A percentile compares a stretch with the other conserved stretches of the same genome.
Conservation (phyloP, 2,888 invertebrate species). For the Meteorus cinctellus region DNA sequence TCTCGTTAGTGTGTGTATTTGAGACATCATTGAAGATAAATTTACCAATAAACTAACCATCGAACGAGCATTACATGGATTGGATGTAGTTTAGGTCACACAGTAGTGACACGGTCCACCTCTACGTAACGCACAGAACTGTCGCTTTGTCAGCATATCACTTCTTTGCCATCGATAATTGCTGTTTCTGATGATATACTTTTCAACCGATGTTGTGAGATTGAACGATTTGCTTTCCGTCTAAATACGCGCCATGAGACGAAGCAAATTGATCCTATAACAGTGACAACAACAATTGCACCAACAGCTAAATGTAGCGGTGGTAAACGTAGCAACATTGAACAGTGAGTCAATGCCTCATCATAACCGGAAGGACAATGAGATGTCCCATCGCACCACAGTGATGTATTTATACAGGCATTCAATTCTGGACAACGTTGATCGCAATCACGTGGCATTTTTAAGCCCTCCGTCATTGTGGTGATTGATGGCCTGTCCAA, state of each 20-base stretch:
- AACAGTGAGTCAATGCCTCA: constrained; percentile 86
- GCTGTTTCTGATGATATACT: constrained; percentile 88
- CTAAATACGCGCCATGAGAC: constrained; percentile 75
- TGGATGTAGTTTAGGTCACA: constrained; percentile 79
- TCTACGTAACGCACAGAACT: constrained; percentile 95
- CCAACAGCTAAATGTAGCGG: constrained; percentile 80
- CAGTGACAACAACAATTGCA: constrained; percentile 71
- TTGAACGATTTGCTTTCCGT: constrained; percentile 82
- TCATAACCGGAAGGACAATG: constrained; percentile 77
- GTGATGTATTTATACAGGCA: constrained; percentile 71
- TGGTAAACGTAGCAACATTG: constrained; percentile 84
- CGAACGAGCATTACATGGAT: constrained; percentile 31
- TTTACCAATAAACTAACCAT: constrained; percentile 5
- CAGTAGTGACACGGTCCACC: constrained; percentile 91
- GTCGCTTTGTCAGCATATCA: constrained; percentile 97
- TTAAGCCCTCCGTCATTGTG: constrained; percentile 75
- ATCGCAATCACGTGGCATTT: constrained; percentile 79
- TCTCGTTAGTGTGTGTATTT: not conserved
- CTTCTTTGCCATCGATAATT: constrained; percentile 89
- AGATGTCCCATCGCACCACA: constrained; percentile 75
- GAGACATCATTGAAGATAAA: constrained; percentile 2
- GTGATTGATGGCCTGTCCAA: constrained; percentile 62
- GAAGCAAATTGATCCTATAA: constrained; percentile 65
- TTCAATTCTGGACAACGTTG: constrained; percentile 72
- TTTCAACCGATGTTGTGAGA: constrained; percentile 86